Conservation (phyloP, 1,140 invertebrate genomes). For the Yoshiicerus persimilis region DNA sequence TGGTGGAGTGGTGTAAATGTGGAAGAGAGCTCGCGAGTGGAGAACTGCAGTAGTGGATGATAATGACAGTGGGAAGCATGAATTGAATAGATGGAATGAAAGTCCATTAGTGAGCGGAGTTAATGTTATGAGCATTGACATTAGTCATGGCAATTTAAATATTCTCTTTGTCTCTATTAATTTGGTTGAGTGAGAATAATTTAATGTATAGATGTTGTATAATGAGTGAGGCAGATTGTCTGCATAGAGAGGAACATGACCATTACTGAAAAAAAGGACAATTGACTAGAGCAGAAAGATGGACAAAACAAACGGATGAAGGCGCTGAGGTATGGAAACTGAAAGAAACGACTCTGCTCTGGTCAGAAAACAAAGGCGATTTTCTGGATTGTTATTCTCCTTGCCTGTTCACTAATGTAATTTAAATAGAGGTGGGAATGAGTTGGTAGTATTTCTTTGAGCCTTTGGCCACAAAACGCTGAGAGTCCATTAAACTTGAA, state of each 20-base stretch:
- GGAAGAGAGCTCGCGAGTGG: not conserved
- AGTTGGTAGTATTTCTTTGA: no score
- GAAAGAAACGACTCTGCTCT: not conserved
- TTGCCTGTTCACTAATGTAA: not conserved
- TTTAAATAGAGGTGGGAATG: not conserved
- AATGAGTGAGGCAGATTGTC: not conserved
- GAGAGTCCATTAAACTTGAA: no score
- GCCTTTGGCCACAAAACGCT: no score
- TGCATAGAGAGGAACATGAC: not conserved
- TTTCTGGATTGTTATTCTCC: not conserved
- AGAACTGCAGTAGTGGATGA: not conserved
- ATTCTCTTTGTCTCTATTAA: not conserved
- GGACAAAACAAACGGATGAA: not conserved
- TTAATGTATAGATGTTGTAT: not conserved
- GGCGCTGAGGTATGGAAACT: not conserved
- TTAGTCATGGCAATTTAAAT: conserved; percentile 15
- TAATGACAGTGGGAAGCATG: not conserved
- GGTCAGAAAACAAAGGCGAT: not conserved
- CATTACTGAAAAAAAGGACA: not conserved
- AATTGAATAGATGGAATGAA: not conserved
- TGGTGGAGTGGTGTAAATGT: not conserved
- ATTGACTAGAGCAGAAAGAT: not conserved
- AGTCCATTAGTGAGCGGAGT: not conserved
- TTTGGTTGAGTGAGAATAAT: not conserved
- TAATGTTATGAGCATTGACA: not conserved